A percentile compares a stretch with the other conserved stretches of the same genome.
Evolutionary conservation across 2,888 invertebrate genomes (phyloP).

Genomic region (Perdita meconis): DNA sequence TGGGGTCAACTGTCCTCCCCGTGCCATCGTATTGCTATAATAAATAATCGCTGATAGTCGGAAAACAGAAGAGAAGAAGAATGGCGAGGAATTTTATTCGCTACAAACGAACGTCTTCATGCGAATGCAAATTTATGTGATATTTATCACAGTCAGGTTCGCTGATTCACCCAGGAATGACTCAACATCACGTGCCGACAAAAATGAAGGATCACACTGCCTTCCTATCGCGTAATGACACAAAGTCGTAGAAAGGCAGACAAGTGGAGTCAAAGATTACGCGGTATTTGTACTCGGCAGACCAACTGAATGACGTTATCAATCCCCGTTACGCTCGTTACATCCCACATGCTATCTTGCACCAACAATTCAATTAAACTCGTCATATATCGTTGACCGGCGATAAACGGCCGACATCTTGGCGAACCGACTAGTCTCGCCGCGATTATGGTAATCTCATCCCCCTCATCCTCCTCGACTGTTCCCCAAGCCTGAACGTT

Average conservation of each 20-base stretch:
- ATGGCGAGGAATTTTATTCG: too few species aligned
- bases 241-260: background rate
- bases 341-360: background rate
- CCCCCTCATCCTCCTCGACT: constrained; percentile 37
- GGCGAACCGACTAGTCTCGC: constrained; percentile 51
- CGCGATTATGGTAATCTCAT: constrained; percentile 69
- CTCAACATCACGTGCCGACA: background rate
- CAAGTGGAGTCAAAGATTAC: background rate
- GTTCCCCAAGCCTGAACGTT: constrained; percentile 39
- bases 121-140: too few species aligned
- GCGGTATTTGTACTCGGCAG: background rate
- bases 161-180: too few species aligned
- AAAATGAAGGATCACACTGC: background rate
- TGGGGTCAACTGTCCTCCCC: too few species aligned
- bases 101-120: too few species aligned
- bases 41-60: too few species aligned
- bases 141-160: too few species aligned
- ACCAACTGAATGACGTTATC: background rate
- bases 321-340: background rate
- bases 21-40: too few species aligned
- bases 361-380: constrained; percentile 33
- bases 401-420: constrained; percentile 26
- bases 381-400: constrained; percentile 15
- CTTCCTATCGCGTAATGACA: background rate
- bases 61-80: too few species aligned